Base-by-base conservation (phyloP, 2,797 vertebrate genomes). In the Artibeus lituratus region DNA sequence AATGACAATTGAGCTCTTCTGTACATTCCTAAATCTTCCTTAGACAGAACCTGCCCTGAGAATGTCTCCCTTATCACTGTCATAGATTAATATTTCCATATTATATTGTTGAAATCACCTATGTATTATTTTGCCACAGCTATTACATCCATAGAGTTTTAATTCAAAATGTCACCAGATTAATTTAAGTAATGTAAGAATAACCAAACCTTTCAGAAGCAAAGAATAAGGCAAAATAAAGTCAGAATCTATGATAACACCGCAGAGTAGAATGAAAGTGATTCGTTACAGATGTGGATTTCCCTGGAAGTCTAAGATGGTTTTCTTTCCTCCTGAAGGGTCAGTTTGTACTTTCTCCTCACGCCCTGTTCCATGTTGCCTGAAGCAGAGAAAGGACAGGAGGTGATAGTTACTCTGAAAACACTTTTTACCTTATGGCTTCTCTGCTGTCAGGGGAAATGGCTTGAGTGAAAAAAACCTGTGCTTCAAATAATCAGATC, bases 1-100 rank as follows among this genome's bases (percentile, higher is more conserved):
- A 95, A 95, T 76, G 81, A 90, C 59, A 90, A 93, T 83, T 11
- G 32, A 93, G 35, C 62, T 86, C 39, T 55, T 90, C 92, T 55
- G 51, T 74, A 70, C 18, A 39, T 65, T 51, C 15, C 77, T 53
- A 51, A 80, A 44, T 94, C 47, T 59, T 86, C 51, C 32, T 51
- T 69, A 53, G 26, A 53, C 65, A 29, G 35, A 7, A 18, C 9
- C 12, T 15, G 32, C 6, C 44, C 9, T 49, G 3, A 12, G 26
- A 35, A 37, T 26, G 11, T 1, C 4, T 16, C 10, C 2, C 57
- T 70, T 67, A 81, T 53, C 4, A 51, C 4, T 35, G 24, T 5
- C 21, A 11, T 44, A 69, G 18, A 83, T 69, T 74, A 65, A 89
- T 51, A 37, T n/a, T 24, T 73, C 16, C 11, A 70, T 47, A 1